Conservation (phyloP, 1,140 invertebrate species). For the Agraylea sexmaculata region DNA sequence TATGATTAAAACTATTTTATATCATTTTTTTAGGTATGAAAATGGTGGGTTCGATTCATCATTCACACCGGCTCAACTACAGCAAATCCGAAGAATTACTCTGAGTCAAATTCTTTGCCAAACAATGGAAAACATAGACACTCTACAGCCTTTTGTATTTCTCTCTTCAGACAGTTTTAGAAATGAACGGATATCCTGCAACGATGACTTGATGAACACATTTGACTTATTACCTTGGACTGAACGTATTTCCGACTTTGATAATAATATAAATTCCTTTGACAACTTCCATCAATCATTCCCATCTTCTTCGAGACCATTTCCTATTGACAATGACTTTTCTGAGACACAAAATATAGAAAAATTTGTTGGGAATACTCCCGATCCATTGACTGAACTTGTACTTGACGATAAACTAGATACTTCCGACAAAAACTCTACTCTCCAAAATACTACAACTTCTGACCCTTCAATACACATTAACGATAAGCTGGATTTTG, state of each 20-base stretch:
- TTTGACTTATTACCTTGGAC: constrained; percentile 53
- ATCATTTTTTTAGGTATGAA: constrained; percentile 48
- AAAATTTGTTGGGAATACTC: constrained; percentile 23
- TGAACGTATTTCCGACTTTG: constrained; percentile 29
- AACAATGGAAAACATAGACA: constrained; percentile 63
- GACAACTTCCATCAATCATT: constrained; percentile 14
- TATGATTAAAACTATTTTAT: constrained; percentile 8
- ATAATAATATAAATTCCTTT: constrained; percentile 26
- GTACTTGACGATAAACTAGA: constrained; percentile 18
- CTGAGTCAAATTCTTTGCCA: constrained; percentile 79
- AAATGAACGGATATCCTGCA: constrained; percentile 54
- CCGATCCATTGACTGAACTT: constrained; percentile 2
- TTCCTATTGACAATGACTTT: constrained; percentile 15
- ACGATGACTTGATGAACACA: constrained; percentile 55
- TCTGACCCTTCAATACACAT: constrained; percentile 18
- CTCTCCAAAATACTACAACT: constrained; percentile 16
- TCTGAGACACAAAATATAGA: constrained; percentile 13
- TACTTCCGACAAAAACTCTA: constrained; percentile 21
- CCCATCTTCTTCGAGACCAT: constrained; percentile 10
- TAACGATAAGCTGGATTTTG: constrained; percentile 11
- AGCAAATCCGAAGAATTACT: constrained; percentile 68
- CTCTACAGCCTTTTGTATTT: constrained; percentile 64
- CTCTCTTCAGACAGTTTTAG: constrained; percentile 47
- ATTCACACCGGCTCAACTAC: constrained; percentile 73
- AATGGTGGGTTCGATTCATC: constrained; percentile 60